phyloP scores from a whole-genome alignment of 2,888 invertebrate genomes.

The Orthonevra nobilis region DNA sequence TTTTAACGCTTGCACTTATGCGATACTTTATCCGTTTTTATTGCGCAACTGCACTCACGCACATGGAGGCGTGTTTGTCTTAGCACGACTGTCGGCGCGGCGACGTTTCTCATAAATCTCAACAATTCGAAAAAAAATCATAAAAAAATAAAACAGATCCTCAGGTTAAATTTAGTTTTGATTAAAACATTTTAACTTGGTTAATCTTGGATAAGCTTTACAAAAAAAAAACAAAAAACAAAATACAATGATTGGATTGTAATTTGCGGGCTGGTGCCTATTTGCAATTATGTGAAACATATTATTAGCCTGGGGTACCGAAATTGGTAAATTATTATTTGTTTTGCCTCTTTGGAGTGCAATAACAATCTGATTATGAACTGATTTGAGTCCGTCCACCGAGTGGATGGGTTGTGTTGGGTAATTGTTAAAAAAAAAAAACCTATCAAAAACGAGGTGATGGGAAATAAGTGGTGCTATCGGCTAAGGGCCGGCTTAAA shows the following conservation, averaged over 20 bases:
- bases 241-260: slow-evolving; percentile 45
- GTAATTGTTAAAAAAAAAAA: slow-evolving; percentile 34
- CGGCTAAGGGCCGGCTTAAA: slow-evolving; percentile 44
- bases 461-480: slow-evolving; percentile 25
- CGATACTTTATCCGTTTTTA: slow-evolving; percentile 45
- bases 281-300: slow-evolving; percentile 66
- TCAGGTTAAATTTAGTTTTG: slow-evolving; percentile 53
- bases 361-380: slow-evolving; percentile 44
- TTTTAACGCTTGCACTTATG: slow-evolving; percentile 35
- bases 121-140: neutral
- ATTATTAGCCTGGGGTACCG: slow-evolving; percentile 35
- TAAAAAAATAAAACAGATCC: slow-evolving; percentile 4
- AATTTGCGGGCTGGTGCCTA: slow-evolving; percentile 24
- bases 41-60: slow-evolving; percentile 37
- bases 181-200: slow-evolving; percentile 53
- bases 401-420: slow-evolving; percentile 29
- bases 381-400: neutral
- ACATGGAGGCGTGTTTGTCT: slow-evolving; percentile 21
- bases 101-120: neutral
- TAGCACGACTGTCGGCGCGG: slow-evolving; percentile 19
- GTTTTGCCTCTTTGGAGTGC: slow-evolving; percentile 45
- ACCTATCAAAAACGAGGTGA: slow-evolving; percentile 33
- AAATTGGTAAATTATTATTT: slow-evolving; percentile 63
- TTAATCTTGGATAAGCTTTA: neutral
- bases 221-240: slow-evolving; percentile 13